Percentiles rank a stretch among this genome's conserved stretches.
These are phyloP conservation scores for Guaruba guarouba DNA, from an alignment of 2,113 vertebrate genomes.

Conservation along the genomic window DNA sequence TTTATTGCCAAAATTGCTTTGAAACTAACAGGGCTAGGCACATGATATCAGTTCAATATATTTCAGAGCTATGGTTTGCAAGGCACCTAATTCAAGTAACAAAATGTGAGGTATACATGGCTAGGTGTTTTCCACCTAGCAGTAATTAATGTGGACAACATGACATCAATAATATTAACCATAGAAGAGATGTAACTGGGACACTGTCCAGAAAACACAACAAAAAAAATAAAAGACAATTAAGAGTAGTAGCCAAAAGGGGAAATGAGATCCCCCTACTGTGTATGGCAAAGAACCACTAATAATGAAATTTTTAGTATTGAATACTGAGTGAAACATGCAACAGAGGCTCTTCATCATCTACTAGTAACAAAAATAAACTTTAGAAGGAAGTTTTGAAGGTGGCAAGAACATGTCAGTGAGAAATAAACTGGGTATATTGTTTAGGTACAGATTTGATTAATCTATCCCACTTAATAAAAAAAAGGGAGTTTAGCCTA, in stretches of 20 bases:
- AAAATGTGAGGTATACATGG: conserved; percentile 10
- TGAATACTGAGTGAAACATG: neutral
- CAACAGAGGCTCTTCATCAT: neutral
- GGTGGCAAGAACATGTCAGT: neutral
- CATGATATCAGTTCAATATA: conserved; percentile 19
- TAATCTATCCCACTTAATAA: neutral
- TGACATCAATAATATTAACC: conserved; percentile 21
- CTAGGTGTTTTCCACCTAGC: conserved; percentile 29
- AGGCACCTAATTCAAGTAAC: conserved; percentile 12
- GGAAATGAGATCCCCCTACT: neutral
- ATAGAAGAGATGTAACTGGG: neutral
- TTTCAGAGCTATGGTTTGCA: conserved; percentile 23
- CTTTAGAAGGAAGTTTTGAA: neutral
- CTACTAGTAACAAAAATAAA: neutral
- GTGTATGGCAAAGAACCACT: neutral
- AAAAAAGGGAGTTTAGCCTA: neutral
- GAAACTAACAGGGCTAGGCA: conserved; percentile 57
- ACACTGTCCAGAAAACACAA: conserved; percentile 30
- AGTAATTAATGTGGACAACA: conserved; percentile 49
- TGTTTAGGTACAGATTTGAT: neutral
- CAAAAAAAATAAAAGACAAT: neutral
- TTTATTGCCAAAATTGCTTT: conserved; percentile 61
- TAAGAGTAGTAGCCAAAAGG: neutral
- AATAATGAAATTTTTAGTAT: neutral
- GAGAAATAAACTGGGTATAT: neutral